Conservation (phyloP, 2,113 vertebrate species). For the Chaetura pelagica region DNA sequence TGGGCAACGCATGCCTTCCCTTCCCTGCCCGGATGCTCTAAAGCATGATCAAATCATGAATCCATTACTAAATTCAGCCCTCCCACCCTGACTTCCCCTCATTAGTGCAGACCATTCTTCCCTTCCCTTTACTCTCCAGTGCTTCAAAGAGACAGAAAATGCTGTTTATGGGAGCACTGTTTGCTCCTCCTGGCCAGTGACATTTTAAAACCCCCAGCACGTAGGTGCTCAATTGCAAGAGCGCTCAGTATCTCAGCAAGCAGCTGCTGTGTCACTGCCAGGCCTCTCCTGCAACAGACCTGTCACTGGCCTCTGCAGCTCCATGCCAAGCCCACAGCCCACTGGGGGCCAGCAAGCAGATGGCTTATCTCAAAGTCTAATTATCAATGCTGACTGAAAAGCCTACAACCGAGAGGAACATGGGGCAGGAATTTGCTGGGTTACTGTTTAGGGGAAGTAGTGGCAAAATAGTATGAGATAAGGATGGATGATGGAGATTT, state of each 20-base stretch:
- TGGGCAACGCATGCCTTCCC: not conserved
- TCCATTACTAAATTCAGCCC: not conserved
- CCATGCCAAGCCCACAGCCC: not conserved
- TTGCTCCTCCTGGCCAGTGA: not conserved
- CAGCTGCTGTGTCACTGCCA: constrained; percentile 60
- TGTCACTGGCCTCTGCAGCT: not conserved
- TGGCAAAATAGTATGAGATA: not conserved
- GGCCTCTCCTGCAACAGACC: constrained; percentile 18
- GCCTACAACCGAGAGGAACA: not conserved
- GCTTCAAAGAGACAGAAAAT: not conserved
- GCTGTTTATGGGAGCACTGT: not conserved
- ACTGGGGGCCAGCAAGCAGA: constrained; percentile 60
- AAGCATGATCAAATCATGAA: not conserved
- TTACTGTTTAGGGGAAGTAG: not conserved
- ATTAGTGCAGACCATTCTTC: not conserved
- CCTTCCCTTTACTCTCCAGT: not conserved
- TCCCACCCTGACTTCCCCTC: not conserved
- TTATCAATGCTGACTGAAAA: constrained; percentile 18
- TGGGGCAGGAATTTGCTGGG: not conserved
- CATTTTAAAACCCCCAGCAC: constrained; percentile 27
- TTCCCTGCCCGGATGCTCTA: not conserved
- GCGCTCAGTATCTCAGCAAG: not conserved
- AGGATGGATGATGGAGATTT: not conserved
- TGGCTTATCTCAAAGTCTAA: constrained; percentile 69
- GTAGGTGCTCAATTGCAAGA: not conserved